These are phyloP conservation scores for Camptogramma bilineatum DNA, from an alignment of 2,888 invertebrate species.

Conservation along the genomic window DNA sequence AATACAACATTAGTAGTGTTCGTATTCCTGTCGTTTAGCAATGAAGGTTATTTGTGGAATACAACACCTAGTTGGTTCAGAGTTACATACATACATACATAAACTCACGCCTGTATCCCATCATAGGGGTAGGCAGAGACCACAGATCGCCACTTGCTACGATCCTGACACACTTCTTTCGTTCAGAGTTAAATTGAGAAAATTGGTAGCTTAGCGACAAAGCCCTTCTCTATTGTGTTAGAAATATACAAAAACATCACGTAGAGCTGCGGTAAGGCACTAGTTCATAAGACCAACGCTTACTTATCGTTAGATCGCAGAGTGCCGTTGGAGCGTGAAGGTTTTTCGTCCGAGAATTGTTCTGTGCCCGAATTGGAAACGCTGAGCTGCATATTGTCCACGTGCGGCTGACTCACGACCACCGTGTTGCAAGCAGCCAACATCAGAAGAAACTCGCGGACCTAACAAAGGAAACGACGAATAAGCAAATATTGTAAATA, in stretches of 20 bases:
- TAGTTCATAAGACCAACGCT: conserved; percentile 42
- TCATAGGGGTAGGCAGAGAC: too few species aligned
- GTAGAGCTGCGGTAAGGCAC: conserved; percentile 4
- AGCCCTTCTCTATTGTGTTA: too few species aligned
- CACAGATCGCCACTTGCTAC: too few species aligned
- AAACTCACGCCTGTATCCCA: too few species aligned
- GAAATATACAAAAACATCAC: neutral
- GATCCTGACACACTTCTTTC: too few species aligned
- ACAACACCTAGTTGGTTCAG: neutral
- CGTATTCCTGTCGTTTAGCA: neutral
- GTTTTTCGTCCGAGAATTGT: conserved; percentile 78
- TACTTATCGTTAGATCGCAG: conserved; percentile 75
- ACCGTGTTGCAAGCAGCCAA: conserved; percentile 98
- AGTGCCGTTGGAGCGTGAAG: conserved; percentile 69
- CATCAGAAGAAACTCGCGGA: conserved; percentile 95
- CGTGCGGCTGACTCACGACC: conserved; percentile 94
- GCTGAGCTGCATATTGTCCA: conserved; percentile 89
- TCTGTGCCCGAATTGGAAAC: conserved; percentile 58
- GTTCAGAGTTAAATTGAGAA: neutral
- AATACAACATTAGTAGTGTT: neutral
- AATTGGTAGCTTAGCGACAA: too few species aligned
- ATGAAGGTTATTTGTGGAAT: neutral
- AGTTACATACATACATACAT: too few species aligned
- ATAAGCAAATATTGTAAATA: conserved; percentile 9
- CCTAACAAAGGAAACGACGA: conserved; percentile 64